These are phyloP conservation scores for Heliconius hortense DNA, from an alignment of 2,888 invertebrate genomes.

Conservation along the genomic window DNA sequence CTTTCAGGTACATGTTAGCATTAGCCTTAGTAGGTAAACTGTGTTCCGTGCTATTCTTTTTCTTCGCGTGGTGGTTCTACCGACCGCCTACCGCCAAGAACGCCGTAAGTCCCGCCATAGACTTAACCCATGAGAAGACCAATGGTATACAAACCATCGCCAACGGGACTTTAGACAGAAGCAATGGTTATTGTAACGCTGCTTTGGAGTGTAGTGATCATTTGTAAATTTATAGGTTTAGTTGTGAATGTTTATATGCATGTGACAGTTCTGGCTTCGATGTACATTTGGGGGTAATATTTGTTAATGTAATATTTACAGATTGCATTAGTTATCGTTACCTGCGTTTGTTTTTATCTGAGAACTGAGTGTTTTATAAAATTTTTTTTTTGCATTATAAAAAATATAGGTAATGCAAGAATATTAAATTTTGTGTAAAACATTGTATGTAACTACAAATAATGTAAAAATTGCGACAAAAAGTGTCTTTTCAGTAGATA, in stretches of 20 bases:
- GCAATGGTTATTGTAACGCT: constrained; percentile 73
- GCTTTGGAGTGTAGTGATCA: constrained; percentile 74
- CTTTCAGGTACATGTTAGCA: constrained; percentile 86
- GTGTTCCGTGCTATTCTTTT: constrained; percentile 87
- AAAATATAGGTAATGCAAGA: not conserved
- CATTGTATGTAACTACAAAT: not conserved
- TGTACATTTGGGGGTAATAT: not conserved
- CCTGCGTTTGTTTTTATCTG: not conserved
- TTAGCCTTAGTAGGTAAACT: constrained; percentile 87
- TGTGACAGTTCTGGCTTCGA: not conserved
- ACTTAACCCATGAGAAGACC: constrained; percentile 52
- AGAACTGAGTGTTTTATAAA: not conserved
- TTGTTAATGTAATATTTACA: not conserved
- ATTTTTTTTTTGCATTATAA: not conserved
- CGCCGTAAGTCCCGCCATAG: constrained; percentile 66
- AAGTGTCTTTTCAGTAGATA: not conserved
- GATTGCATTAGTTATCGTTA: not conserved
- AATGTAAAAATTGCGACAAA: not conserved
- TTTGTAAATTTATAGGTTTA: constrained; percentile 54
- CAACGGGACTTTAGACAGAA: constrained; percentile 47
- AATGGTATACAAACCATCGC: constrained; percentile 58
- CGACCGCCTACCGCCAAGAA: constrained; percentile 81
- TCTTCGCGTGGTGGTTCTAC: constrained; percentile 89
- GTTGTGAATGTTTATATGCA: not conserved
- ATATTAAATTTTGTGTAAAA: not conserved